Evolutionary conservation across 2,888 invertebrate species (phyloP).

Genomic region (Cosmia trapezina): DNA sequence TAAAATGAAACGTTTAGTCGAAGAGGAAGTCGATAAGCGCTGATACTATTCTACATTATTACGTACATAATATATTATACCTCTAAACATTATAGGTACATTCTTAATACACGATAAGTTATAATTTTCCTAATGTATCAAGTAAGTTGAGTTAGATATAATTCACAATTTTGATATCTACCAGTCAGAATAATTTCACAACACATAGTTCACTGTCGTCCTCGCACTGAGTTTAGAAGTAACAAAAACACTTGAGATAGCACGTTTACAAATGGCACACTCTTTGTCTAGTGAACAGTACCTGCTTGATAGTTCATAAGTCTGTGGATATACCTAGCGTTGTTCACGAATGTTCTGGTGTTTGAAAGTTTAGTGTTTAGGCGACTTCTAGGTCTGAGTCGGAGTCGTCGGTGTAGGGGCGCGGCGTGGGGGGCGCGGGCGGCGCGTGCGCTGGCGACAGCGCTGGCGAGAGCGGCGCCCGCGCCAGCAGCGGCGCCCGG

Average conservation of each 20-base stretch:
- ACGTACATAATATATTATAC: slow-evolving; percentile 53
- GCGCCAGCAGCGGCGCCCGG: slow-evolving; percentile 79
- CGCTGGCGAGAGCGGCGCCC: slow-evolving; percentile 72
- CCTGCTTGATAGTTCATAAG: slow-evolving; percentile 25
- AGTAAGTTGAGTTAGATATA: slow-evolving; percentile 59
- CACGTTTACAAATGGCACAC: slow-evolving; percentile 33
- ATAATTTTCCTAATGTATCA: slow-evolving; percentile 45
- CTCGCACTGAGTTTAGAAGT: slow-evolving; percentile 37
- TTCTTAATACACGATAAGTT: slow-evolving; percentile 59
- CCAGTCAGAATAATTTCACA: slow-evolving; percentile 48
- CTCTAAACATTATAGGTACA: slow-evolving; percentile 62
- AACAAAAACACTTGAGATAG: slow-evolving; percentile 43
- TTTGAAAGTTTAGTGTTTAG: slow-evolving; percentile 78
- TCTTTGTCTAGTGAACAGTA: slow-evolving; percentile 32
- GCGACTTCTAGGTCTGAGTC: slow-evolving; percentile 96
- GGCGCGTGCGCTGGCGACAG: slow-evolving; percentile 71
- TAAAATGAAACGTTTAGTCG: slow-evolving; percentile 42
- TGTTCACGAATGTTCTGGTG: slow-evolving; percentile 25
- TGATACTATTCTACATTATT: slow-evolving; percentile 45
- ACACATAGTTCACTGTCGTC: slow-evolving; percentile 46
- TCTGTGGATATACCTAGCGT: slow-evolving; percentile 17
- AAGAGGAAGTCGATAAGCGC: slow-evolving; percentile 43
- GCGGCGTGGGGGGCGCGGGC: slow-evolving; percentile 78
- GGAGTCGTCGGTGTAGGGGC: slow-evolving; percentile 92
- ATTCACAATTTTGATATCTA: slow-evolving; percentile 56